Base-by-base conservation (phyloP, 2,797 vertebrate species). In the Xenopus petersii region DNA sequence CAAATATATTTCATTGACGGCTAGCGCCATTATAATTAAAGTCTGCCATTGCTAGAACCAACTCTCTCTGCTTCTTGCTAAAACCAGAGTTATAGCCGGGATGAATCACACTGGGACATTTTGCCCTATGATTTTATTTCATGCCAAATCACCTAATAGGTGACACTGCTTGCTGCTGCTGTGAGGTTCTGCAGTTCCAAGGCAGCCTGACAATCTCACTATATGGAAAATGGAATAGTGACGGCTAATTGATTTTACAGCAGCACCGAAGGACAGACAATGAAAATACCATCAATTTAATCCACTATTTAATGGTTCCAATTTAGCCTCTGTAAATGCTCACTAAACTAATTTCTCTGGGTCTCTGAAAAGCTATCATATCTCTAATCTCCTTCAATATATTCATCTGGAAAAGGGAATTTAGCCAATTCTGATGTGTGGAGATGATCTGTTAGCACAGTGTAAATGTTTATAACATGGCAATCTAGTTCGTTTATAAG, bases 191-290 rank as follows among this genome's bases (percentile, higher is more conserved):
- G 92, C 93, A 93, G 95, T 93, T 93, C 92, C 95, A 94, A 93
- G 93, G 90, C 93, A 83, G 89, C 91, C 92, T 91, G 94, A 96
- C 96, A 95, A 94, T 97, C 94, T 94, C 93, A 93, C 95, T 95
- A 93, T 94, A 95, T 93, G 94, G 95, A 95, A 96, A 97, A 98
- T 94, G 95, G 95, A 95, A 96, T 94, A 94, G 96, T 96, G 96
- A 98, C 93, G 96, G 95, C 96, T 99, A 99, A 99, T 99, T 99
- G 97, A 99, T 99, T 99, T 99, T 98, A 98, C 97, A 98, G 96
- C 95, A 90, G 95, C 96, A 97, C 95, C 94, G 94, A 96, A 98
- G 96, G 95, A 95, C 93, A 96, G 96, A 98, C 97, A 98, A 98
- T 98, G 96, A 96, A 98, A 98, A 93, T 95, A 95, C 96, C 96